These are phyloP conservation scores for Misgurnus anguillicaudatus DNA, from an alignment of 2,113 vertebrate species.

Conservation along the genomic window DNA sequence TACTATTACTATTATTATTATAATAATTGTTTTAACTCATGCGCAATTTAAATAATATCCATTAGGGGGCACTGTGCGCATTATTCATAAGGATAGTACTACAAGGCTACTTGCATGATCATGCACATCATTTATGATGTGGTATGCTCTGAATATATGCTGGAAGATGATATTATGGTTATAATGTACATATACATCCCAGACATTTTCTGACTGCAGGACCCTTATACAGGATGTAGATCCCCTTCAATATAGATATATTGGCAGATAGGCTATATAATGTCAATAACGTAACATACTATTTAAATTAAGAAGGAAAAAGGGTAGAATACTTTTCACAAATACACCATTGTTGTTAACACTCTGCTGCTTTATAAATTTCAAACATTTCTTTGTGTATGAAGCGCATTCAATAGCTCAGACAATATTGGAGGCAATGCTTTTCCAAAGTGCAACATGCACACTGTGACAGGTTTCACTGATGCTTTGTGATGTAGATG, in stretches of 20 bases:
- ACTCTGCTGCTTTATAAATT: background rate
- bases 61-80: background rate
- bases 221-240: too few relatives aligned
- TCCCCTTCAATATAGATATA: too few relatives aligned
- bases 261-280: too few relatives aligned
- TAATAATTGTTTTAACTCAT: too few relatives aligned
- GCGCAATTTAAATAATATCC: background rate
- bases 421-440: background rate
- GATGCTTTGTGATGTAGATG: constrained; percentile 20
- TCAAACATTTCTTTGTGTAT: background rate
- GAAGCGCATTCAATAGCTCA: background rate
- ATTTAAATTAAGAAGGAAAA: background rate
- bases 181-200: background rate
- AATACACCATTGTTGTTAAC: background rate
- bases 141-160: background rate
- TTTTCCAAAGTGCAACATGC: background rate
- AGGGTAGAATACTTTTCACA: background rate
- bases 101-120: background rate
- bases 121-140: background rate
- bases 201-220: background rate
- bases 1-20: too few relatives aligned
- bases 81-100: background rate
- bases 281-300: background rate
- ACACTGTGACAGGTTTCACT: background rate
- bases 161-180: background rate